Evolutionary conservation across 1,140 invertebrate genomes (phyloP).

Genomic region (Scaptodrosophila lebanonensis): DNA sequence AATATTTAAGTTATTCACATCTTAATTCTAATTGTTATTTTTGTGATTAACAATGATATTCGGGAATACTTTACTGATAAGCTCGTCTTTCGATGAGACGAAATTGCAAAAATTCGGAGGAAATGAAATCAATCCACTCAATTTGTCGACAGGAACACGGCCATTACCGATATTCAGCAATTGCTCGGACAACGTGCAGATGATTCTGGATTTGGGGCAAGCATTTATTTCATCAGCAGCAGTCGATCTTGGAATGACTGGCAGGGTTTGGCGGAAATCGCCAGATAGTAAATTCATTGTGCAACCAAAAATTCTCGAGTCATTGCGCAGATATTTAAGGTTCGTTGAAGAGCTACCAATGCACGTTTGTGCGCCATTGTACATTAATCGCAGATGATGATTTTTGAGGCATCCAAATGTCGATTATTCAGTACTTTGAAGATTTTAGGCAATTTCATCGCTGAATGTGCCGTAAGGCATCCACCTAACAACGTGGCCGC

Average conservation of each 20-base stretch:
- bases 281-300: neutral
- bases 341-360: neutral
- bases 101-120: slow-evolving; percentile 69
- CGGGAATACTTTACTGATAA: slow-evolving; percentile 38
- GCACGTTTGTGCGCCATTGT: too few species aligned
- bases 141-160: slow-evolving; percentile 58
- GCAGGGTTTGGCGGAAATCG: too few species aligned
- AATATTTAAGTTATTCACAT: too few species aligned
- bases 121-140: slow-evolving; percentile 67
- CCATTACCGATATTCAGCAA: slow-evolving; percentile 47
- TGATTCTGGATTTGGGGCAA: slow-evolving; percentile 6
- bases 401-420: neutral
- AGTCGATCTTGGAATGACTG: neutral
- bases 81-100: slow-evolving; percentile 49
- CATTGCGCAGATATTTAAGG: neutral
- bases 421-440: too few species aligned
- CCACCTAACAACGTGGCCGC: slow-evolving; percentile 1
- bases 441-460: too few species aligned
- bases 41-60: slow-evolving; percentile 20
- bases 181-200: too few species aligned
- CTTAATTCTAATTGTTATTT: too few species aligned
- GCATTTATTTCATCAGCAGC: slow-evolving; percentile 7
- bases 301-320: neutral
- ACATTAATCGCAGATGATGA: too few species aligned
- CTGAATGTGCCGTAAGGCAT: neutral